Base-by-base conservation (phyloP, 1,140 invertebrate species). In the Drosophila ficusphila region DNA sequence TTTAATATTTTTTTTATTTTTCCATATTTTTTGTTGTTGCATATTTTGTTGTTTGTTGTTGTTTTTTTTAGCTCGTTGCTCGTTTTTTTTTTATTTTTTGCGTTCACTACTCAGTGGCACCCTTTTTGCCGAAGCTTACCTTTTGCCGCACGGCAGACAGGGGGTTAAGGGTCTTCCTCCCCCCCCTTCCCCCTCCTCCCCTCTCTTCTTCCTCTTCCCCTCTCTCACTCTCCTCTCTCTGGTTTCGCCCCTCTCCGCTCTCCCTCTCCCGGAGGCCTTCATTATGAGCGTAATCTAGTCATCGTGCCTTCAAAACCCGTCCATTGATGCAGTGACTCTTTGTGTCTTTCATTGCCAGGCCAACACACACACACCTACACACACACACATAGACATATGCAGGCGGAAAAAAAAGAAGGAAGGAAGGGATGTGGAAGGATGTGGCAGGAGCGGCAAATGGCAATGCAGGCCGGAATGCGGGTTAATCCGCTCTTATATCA, bases 311-410 rank as follows among this genome's bases (percentile, higher is more conserved):
- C 64, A 67, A 67, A 67, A 67, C 64, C 52, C 46, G 62, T 19
- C 64, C 64, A 67, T 67, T 67, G 64, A 67, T 67, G 64, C 64
- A 67, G 60, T 65, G 64, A 25, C 64, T 67, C 64, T 67, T 67
- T 67, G 64, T 67, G 61, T 41, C 62, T 39, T 33, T 65, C 60
- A 65, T 52, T 65, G 44, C 62, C 62, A 65, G 42, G 33, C 61
- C 18, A 12, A 38, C 33, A 60, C 54, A 57, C 27, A 48, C 54
- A 58, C 25, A 42, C n/a, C n/a, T n/a, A n/a, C n/a, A n/a, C n/a
- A n/a, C n/a, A 38, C 33, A 60, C 54, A 57, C 27, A 48, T 47
- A 58, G 19, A 42, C 54, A 62, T n/a, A 51, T 34, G 19, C 27
- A 29, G 19, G 36, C 38, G 29, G 12, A 46, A 18, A 12, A 61